Conservation (phyloP, 2,113 vertebrate genomes). For the Ammodramus savannarum region DNA sequence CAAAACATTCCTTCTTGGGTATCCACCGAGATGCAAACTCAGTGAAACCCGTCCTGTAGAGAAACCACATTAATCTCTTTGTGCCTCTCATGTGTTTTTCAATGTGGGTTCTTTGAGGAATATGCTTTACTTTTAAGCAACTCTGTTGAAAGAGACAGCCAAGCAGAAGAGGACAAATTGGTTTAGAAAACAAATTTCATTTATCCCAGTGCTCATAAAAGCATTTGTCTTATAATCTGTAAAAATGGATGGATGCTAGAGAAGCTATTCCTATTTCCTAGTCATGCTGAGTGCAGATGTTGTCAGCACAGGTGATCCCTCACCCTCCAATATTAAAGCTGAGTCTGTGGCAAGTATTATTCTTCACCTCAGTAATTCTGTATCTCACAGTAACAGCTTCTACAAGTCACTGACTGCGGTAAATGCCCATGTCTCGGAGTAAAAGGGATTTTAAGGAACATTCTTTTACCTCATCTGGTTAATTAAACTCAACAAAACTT, state of each 20-base stretch:
- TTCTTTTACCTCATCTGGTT: neutral
- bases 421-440: neutral
- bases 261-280: constrained; percentile 19
- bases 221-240: neutral
- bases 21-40: neutral
- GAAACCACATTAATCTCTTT: neutral
- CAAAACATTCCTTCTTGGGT: neutral
- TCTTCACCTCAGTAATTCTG: constrained; percentile 17
- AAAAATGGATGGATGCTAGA: constrained; percentile 3
- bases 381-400: constrained; percentile 34
- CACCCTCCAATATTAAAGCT: constrained; percentile 6
- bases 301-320: constrained; percentile 12
- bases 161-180: neutral
- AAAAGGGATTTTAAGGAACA: neutral
- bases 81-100: neutral
- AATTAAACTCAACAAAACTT: constrained; percentile 10
- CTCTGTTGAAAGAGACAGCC: constrained; percentile 18
- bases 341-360: neutral
- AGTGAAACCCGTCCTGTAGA: neutral
- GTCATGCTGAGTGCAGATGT: neutral
- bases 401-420: neutral
- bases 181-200: constrained; percentile 27
- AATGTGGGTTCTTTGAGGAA: neutral
- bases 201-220: neutral
- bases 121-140: neutral